Base-by-base conservation (phyloP, 2,888 invertebrate genomes). In the Callyntrura guangdongensis region DNA sequence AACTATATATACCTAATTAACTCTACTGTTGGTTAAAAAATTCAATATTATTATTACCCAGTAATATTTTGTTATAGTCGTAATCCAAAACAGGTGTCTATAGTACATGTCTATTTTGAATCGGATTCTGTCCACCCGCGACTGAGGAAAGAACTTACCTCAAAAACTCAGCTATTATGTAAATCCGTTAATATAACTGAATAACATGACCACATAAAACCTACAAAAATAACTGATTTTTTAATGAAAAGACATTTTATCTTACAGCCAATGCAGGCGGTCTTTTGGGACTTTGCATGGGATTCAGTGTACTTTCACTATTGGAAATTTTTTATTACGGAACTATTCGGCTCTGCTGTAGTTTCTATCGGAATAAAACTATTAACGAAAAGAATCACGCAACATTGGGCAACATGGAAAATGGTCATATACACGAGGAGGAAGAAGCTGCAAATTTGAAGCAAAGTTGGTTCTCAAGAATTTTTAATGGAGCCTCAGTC, bases 241-340 rank as follows among this genome's bases (percentile, higher is more conserved):
- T n/a, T n/a, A 36, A 36, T 36, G 36, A 2, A 45, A 91, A 89
- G n/a, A 74, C 84, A 0, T 83, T 89, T 27, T 92, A 93, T 53
- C 79, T 93, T 3, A 88, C 92, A 17, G 92, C 90, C 0, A 86
- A 79, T 49, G 88, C 92, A 1, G 93, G 93, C 9, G 92, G 92
- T 5, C 74, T 93, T 3, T 69, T 93, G 27, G 92, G 91, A 22
- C 86, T 92, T 4, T 93, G 91, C 49, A 77, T 92, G 85, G 93
- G 92, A 5, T 92, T 92, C 69, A 92, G 91, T 53, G 86, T 90
- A 1, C 79, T 93, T 12, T 92, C 91, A 17, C 25, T 93, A 0
- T 47, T 93, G 17, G 92, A 93, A 84, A 88, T 92, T 0, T 0
- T 92, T 11, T 93, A 93, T 59, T 91, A 90, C 36, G 45, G 85